These are phyloP conservation scores for Pterophyllum scalare DNA, from an alignment of 2,113 vertebrate genomes.

Conservation along the genomic window DNA sequence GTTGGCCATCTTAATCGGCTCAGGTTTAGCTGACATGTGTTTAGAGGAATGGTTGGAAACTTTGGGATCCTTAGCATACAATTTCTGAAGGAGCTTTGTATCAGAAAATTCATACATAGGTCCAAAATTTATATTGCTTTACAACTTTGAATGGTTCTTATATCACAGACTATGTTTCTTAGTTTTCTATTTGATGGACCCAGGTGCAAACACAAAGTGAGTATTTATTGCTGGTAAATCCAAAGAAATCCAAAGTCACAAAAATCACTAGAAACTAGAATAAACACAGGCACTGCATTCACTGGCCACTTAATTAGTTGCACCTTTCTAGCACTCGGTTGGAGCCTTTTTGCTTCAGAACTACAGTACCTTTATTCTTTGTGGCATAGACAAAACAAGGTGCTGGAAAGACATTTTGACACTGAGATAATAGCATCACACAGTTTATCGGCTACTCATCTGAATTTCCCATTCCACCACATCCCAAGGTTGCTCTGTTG, in stretches of 20 bases:
- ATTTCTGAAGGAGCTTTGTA: background rate
- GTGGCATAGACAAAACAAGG: background rate
- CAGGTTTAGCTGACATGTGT: background rate
- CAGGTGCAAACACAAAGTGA: background rate
- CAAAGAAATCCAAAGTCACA: background rate
- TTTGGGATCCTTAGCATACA: background rate
- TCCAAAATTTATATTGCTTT: background rate
- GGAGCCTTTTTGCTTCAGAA: background rate
- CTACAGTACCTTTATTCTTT: background rate
- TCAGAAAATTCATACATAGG: background rate
- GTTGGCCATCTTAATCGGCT: background rate
- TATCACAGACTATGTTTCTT: fast-evolving
- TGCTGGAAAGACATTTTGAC: background rate
- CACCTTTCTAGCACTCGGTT: background rate
- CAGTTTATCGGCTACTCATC: background rate
- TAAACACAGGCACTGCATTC: background rate
- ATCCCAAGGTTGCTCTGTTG: background rate
- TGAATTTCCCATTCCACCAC: background rate
- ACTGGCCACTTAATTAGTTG: background rate
- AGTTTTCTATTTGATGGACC: background rate
- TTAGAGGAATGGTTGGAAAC: background rate
- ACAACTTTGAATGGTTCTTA: background rate
- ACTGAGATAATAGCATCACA: no score
- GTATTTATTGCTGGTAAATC: background rate
- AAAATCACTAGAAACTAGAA: background rate